Base-by-base conservation (phyloP, 2,797 vertebrate species). In the Scolopax rusticola region DNA sequence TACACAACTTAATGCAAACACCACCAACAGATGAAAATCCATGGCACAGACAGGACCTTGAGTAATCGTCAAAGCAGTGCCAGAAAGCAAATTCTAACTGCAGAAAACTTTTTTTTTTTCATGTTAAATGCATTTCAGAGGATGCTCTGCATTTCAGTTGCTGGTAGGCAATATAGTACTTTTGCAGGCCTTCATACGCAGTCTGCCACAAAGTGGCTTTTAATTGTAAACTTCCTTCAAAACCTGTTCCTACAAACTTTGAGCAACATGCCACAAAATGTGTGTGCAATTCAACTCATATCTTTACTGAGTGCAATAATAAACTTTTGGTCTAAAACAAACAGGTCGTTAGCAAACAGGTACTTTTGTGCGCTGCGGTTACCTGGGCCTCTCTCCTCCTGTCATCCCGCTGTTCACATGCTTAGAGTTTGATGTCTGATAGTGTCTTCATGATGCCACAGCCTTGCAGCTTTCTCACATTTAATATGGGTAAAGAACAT, bases 1-100 rank as follows among this genome's bases (percentile, higher is more conserved):
- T 97, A 83, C 94, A 82, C 95, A 96, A 96, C 80, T 87, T 79
- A 93, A 74, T 64, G 90, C 91, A 97, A 97, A 96, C 96, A 97
- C 57, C 65, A 85, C 33, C 0, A 1, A 68, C 69, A 60, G 48
- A 65, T 87, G 94, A 89, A 96, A 94, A 94, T 45, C 91, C 90
- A 83, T 77, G 91, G 91, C 91, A 95, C 81, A 83, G 80, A 33
- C 27, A 75, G 86, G 77, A 95, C 43, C 91, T 96, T 97, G 96
- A 75, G 95, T 93, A 96, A 97, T 81, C 92, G 24, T 50, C 53
- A 90, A 50, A 95, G 88, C 64, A 90, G 56, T 88, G 93, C 89
- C 96, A 96, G 80, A 90, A 94, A 93, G 77, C 63, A 90, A 92
- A 95, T 89, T 89, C 48, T 93, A 96, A 86, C 78, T 82, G 47